A percentile compares a stretch with the other conserved stretches of the same genome.
phyloP scores from a whole-genome alignment of 2,888 invertebrate genomes.

The Cepaea hortensis region DNA sequence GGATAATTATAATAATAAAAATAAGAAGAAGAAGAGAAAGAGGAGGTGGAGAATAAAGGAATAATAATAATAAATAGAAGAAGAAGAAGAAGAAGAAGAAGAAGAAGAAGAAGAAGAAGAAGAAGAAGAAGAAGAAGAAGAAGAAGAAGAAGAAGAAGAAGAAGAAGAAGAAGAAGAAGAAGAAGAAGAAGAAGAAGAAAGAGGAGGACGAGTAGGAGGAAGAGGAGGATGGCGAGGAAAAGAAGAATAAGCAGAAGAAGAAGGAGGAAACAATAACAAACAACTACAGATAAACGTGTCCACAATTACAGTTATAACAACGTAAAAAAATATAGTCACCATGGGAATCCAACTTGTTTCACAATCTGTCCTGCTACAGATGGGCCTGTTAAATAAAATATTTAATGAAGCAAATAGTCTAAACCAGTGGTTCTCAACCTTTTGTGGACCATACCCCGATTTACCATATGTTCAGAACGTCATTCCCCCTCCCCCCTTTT shows the following conservation, averaged over 20 bases:
- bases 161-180: too few relatives aligned
- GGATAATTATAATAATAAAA: too few relatives aligned
- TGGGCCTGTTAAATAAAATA: constrained; percentile 81
- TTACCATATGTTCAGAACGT: too few relatives aligned
- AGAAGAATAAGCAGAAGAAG: not conserved
- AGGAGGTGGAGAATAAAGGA: not conserved
- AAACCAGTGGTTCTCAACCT: too few relatives aligned
- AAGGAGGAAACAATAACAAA: not conserved
- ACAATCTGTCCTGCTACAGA: constrained; percentile 85
- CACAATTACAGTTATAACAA: too few relatives aligned
- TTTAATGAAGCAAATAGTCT: not conserved
- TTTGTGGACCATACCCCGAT: too few relatives aligned
- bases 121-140: not conserved
- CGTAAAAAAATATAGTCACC: constrained; percentile 58
- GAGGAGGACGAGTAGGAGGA: too few relatives aligned
- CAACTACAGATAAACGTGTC: too few relatives aligned
- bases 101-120: too few relatives aligned
- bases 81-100: too few relatives aligned
- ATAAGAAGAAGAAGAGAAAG: not conserved
- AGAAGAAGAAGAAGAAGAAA: not conserved
- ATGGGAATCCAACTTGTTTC: constrained; percentile 80
- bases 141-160: not conserved
- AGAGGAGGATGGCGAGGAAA: not conserved
- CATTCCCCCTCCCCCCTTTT: too few relatives aligned
- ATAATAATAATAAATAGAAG: not conserved